phyloP scores from a whole-genome alignment of 1,140 invertebrate genomes.

The Batillaria attramentaria region DNA sequence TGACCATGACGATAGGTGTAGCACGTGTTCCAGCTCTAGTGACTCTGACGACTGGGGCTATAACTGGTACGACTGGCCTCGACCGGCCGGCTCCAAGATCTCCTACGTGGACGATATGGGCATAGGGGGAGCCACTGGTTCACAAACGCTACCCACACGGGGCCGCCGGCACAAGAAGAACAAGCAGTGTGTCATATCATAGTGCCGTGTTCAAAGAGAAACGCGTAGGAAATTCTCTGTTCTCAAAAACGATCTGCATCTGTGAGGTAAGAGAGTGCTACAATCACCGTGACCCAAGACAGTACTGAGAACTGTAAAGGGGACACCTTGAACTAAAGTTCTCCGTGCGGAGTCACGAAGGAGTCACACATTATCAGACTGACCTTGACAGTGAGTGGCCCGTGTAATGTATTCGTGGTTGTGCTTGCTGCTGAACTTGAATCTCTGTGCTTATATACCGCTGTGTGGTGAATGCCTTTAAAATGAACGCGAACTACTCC shows the following conservation, averaged over 20 bases:
- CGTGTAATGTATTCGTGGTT: too few species aligned
- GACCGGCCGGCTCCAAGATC: conserved; percentile 49
- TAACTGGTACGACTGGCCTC: conserved; percentile 54
- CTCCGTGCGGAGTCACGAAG: background rate
- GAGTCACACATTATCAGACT: too few species aligned
- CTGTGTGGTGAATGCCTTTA: too few species aligned
- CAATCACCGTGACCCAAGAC: too few species aligned
- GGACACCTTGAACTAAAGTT: background rate
- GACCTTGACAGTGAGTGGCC: too few species aligned
- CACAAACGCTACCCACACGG: conserved; percentile 43
- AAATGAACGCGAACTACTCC: too few species aligned
- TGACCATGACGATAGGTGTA: conserved; percentile 61
- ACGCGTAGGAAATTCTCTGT: background rate
- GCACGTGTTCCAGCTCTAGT: conserved; percentile 67
- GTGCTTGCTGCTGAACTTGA: too few species aligned
- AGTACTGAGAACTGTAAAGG: too few species aligned
- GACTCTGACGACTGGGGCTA: conserved; percentile 65
- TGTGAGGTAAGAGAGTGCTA: too few species aligned
- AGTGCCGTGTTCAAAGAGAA: conserved; percentile 18
- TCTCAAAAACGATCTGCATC: too few species aligned
- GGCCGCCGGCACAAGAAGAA: conserved; percentile 56
- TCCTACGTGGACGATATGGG: conserved; percentile 68
- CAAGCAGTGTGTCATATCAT: conserved; percentile 63
- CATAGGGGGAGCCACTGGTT: conserved; percentile 44
- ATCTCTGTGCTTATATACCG: too few species aligned